Evolutionary conservation across 2,113 vertebrate genomes (phyloP), one percentile per base, ranked within the genome.

Genomic region (Fulmarus glacialis): DNA sequence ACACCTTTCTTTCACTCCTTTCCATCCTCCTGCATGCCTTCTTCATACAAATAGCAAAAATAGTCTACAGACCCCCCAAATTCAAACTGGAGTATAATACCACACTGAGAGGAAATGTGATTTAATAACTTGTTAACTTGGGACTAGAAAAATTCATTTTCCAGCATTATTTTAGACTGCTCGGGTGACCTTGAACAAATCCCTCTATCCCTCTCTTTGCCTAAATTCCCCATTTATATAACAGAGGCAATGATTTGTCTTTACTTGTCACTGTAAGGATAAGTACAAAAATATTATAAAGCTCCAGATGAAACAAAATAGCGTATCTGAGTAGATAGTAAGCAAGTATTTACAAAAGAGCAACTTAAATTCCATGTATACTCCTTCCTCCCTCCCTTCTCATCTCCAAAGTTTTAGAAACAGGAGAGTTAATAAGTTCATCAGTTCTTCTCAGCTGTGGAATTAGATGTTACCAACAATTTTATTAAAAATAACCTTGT

Each of bases 111-210:
- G 62, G 66, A 97, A 95, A 82, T 85, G 29, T 80, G 87, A 90
- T 93, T 95, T 95, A 97, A 95, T 91, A 94, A 85, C 91, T 94
- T 94, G 89, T 93, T 97, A 96, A 82, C 87, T 79, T 93, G 87
- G 95, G 92, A 97, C 84, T 87, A 91, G 87, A 97, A 79, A 87
- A 97, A 87, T 53, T 90, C 73, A 79, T 90, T 96, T 95, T 90
- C 87, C 19, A 80, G 66, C 55, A 40, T 91, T 89, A 87, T 95
- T 94, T 96, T 96, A 93, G 82, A 91, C 60, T 64, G 70, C 82
- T 90, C 6, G 8, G 80, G 72, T 95, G 93, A 96, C 84, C 90
- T 97, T 90, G 93, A 94, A 72, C 62, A 94, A 96, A 89, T 95
- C 80, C 80, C 80, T 96, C 75, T 92, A 74, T 74, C 53, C 82